These are phyloP conservation scores for Himantopus leucocephalus DNA, from an alignment of 2,113 vertebrate species.

Conservation along the genomic window DNA sequence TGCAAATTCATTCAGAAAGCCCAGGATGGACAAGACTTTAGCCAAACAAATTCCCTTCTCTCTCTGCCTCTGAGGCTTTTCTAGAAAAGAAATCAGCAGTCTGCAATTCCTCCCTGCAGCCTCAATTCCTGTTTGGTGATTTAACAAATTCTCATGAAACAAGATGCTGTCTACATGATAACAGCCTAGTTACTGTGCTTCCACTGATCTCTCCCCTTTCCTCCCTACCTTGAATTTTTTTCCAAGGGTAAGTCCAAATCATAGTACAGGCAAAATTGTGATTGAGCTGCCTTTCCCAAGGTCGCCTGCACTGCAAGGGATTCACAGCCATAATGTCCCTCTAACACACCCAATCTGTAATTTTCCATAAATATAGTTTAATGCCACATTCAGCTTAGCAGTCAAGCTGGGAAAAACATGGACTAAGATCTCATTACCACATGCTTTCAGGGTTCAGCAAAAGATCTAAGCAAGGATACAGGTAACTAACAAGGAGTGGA, in stretches of 20 bases:
- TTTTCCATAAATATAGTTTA: neutral
- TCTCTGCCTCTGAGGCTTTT: neutral
- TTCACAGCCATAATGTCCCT: neutral
- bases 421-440: neutral
- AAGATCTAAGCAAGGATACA: neutral
- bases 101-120: neutral
- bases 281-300: neutral
- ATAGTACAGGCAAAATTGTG: neutral
- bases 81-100: neutral
- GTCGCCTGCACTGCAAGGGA: neutral
- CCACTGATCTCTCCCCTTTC: neutral
- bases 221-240: neutral
- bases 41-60: neutral
- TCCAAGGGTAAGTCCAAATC: neutral
- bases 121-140: neutral
- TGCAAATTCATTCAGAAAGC: neutral
- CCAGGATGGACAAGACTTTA: neutral
- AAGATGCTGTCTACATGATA: neutral
- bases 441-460: neutral
- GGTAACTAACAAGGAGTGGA: neutral
- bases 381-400: neutral
- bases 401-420: neutral
- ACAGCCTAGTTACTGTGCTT: neutral
- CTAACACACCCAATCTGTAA: neutral
- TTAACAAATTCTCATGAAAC: neutral